These are phyloP conservation scores for Cyclopterus lumpus DNA, from an alignment of 2,797 vertebrate genomes.

Conservation along the genomic window DNA sequence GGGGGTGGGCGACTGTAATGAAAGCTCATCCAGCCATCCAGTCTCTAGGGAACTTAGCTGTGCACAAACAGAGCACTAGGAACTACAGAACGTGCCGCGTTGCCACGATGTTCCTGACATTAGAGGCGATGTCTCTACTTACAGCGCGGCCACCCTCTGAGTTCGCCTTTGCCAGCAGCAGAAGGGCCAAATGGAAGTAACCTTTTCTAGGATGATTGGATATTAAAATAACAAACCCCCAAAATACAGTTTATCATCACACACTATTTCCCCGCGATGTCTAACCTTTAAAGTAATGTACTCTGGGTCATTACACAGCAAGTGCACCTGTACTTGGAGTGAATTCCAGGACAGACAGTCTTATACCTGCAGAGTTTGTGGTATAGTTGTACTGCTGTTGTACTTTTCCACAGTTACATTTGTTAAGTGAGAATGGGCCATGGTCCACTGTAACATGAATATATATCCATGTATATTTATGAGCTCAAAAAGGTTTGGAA, in stretches of 20 bases:
- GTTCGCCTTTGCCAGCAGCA: constrained; percentile 32
- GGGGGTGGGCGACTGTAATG: constrained; percentile 39
- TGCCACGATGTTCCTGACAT: constrained; percentile 24
- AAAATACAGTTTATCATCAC: constrained; percentile 26
- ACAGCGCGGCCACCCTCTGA: constrained; percentile 40
- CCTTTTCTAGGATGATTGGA: constrained; percentile 29
- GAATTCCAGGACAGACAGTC: constrained; percentile 18
- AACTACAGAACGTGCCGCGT: constrained; percentile 10
- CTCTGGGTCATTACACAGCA: constrained; percentile 20
- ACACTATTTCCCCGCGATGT: constrained; percentile 18
- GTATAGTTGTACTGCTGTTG: background rate
- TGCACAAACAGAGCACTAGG: constrained; percentile 24
- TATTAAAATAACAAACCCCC: constrained; percentile 27
- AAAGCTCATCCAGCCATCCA: constrained; percentile 42
- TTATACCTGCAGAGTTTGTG: constrained; percentile 9
- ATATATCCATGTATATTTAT: background rate
- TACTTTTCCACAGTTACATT: constrained; percentile 2
- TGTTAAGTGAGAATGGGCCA: constrained; percentile 11
- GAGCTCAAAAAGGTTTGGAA: background rate
- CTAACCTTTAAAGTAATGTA: constrained; percentile 41
- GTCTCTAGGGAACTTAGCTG: constrained; percentile 33
- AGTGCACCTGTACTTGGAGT: constrained; percentile 25
- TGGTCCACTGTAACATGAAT: no score
- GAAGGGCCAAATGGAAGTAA: constrained; percentile 34
- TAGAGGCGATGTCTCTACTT: constrained; percentile 39